Conservation (phyloP, 2,888 invertebrate species). For the Nomada fabriciana region DNA sequence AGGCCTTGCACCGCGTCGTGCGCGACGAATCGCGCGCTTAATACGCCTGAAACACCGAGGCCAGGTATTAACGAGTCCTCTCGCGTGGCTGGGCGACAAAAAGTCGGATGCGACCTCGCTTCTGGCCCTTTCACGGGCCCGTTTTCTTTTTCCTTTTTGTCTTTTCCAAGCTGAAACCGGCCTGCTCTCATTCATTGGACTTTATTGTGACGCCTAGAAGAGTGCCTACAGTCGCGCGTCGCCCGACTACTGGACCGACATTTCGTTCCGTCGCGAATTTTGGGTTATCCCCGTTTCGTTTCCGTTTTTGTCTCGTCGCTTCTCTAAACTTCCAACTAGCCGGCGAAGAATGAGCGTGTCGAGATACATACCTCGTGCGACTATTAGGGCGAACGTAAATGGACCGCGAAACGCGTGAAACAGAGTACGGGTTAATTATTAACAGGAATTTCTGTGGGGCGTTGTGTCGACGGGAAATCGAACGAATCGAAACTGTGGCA, state of each 20-base stretch:
- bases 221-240: constrained; percentile 8
- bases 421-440: constrained; percentile 10
- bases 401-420: neutral
- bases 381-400: constrained; percentile 11
- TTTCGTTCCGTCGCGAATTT: neutral
- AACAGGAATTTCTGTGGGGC: neutral
- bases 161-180: neutral
- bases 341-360: neutral
- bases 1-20: neutral
- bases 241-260: too few species aligned
- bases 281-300: neutral
- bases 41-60: constrained; percentile 33
- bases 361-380: constrained; percentile 10
- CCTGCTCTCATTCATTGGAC: constrained; percentile 16
- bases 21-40: constrained; percentile 25
- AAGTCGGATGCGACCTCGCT: constrained; percentile 45
- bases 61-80: constrained; percentile 47
- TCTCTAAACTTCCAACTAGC: too few species aligned
- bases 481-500: neutral
- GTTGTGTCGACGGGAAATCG: neutral
- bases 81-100: constrained; percentile 21
- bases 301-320: neutral
- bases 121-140: constrained; percentile 30
- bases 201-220: constrained; percentile 18
- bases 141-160: neutral